Evolutionary conservation across 1,140 invertebrate genomes (phyloP).

Genomic region (Calephelis nemesis): DNA sequence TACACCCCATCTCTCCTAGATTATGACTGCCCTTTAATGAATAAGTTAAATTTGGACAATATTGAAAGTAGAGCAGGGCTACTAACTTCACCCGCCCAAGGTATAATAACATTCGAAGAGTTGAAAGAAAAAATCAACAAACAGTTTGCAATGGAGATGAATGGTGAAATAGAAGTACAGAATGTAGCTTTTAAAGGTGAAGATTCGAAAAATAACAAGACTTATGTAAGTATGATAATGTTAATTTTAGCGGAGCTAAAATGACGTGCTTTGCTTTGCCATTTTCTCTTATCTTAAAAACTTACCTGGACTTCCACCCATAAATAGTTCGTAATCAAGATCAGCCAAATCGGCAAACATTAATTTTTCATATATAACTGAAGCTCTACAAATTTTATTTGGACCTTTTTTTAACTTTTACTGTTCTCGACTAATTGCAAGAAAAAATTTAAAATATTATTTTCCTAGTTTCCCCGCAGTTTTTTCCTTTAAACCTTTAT

Average conservation of each 20-base stretch:
- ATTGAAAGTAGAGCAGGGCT: slow-evolving; percentile 49
- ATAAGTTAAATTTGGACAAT: slow-evolving; percentile 80
- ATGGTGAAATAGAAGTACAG: slow-evolving; percentile 82
- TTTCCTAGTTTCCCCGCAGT: no score
- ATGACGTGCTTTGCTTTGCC: no score
- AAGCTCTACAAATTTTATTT: no score
- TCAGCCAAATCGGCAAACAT: no score
- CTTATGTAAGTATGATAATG: slow-evolving; percentile 73
- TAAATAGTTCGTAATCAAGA: no score
- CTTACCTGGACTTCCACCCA: no score
- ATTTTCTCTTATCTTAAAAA: no score
- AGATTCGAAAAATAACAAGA: slow-evolving; percentile 55
- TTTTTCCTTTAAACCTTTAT: no score
- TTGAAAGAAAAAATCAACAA: slow-evolving; percentile 78
- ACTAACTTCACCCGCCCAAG: slow-evolving; percentile 75
- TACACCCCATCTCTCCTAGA: slow-evolving; percentile 76
- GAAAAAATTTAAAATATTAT: no score
- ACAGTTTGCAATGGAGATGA: slow-evolving; percentile 85
- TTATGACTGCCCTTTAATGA: slow-evolving; percentile 83
- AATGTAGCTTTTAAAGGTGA: slow-evolving; percentile 81
- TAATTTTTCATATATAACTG: no score
- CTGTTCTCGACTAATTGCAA: no score
- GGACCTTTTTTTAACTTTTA: no score
- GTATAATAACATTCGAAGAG: slow-evolving; percentile 78
- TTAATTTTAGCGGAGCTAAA: neutral